Evolutionary conservation across 2,888 invertebrate species (phyloP).

Genomic region (Ischnus inquisitorius): DNA sequence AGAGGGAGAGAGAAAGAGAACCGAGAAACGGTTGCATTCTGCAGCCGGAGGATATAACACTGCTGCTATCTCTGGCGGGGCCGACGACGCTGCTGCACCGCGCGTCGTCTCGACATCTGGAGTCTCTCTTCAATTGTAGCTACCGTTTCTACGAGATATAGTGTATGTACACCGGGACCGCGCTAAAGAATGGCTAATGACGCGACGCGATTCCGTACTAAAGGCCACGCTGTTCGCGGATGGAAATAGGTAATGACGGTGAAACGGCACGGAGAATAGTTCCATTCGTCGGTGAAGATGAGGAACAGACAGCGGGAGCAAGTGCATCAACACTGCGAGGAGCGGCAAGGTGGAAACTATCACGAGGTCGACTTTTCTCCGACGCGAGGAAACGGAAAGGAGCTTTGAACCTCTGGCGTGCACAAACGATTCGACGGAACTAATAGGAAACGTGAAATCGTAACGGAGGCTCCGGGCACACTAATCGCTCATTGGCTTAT

Average conservation of each 20-base stretch:
- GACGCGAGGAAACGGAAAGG: neutral
- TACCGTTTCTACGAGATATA: conserved; percentile 55
- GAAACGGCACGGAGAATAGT: conserved; percentile 31
- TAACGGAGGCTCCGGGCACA: conserved; percentile 48
- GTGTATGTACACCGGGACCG: neutral
- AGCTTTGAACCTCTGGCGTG: conserved; percentile 51
- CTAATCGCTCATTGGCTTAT: neutral
- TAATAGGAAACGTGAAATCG: conserved; percentile 55
- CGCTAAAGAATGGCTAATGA: conserved; percentile 59
- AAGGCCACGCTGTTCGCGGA: conserved; percentile 20
- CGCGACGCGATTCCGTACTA: conserved; percentile 40
- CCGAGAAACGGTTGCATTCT: neutral
- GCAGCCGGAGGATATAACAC: conserved; percentile 7
- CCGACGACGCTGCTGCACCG: conserved; percentile 6
- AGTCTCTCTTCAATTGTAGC: conserved; percentile 37
- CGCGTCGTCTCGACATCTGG: conserved; percentile 55
- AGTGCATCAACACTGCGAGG: conserved; percentile 32
- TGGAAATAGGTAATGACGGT: conserved; percentile 52
- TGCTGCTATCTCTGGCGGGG: conserved; percentile 6
- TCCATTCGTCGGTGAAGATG: conserved; percentile 19
- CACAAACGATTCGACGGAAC: conserved; percentile 57
- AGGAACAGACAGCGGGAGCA: conserved; percentile 30
- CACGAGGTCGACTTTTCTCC: conserved; percentile 26
- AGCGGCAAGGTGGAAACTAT: conserved; percentile 9
- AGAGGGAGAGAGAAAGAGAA: neutral